Conservation (phyloP, 2,113 vertebrate genomes). For the Cyprinodon variegatus region DNA sequence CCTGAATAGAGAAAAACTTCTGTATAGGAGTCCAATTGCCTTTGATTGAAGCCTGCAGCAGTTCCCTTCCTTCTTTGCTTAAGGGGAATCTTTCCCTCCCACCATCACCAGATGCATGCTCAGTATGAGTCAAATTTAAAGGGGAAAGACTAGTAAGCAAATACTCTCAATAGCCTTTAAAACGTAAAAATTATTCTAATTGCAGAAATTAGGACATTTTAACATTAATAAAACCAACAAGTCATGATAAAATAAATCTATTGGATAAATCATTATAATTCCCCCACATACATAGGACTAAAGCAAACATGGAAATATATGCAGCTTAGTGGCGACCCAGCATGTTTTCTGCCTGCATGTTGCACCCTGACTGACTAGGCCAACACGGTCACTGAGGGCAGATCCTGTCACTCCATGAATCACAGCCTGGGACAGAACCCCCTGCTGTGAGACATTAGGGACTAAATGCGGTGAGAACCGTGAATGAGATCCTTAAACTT, state of each 20-base stretch:
- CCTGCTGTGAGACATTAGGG: constrained; percentile 82
- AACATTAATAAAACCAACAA: neutral
- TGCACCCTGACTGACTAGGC: constrained; percentile 53
- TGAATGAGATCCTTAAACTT: constrained; percentile 79
- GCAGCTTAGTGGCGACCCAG: constrained; percentile 7
- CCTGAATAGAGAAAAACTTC: too few species aligned
- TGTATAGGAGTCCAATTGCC: too few species aligned
- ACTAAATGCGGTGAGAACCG: constrained; percentile 79
- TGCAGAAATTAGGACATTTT: too few species aligned
- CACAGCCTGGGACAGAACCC: constrained; percentile 66
- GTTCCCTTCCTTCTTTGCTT: too few species aligned
- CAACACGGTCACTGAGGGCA: constrained; percentile 70
- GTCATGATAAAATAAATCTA: neutral
- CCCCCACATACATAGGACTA: neutral
- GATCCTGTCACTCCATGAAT: constrained; percentile 80
- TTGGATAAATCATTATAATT: neutral
- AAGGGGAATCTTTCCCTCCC: too few species aligned
- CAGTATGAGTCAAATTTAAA: too few species aligned
- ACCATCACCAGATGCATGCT: too few species aligned
- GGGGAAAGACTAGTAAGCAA: neutral
- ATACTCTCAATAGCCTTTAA: neutral
- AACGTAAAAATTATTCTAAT: neutral
- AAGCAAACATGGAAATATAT: constrained; percentile 4
- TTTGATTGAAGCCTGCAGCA: too few species aligned
- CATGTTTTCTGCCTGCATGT: constrained; percentile 50